Evolutionary conservation across 2,888 invertebrate genomes (phyloP).

Genomic region (Coecobrya sp.): DNA sequence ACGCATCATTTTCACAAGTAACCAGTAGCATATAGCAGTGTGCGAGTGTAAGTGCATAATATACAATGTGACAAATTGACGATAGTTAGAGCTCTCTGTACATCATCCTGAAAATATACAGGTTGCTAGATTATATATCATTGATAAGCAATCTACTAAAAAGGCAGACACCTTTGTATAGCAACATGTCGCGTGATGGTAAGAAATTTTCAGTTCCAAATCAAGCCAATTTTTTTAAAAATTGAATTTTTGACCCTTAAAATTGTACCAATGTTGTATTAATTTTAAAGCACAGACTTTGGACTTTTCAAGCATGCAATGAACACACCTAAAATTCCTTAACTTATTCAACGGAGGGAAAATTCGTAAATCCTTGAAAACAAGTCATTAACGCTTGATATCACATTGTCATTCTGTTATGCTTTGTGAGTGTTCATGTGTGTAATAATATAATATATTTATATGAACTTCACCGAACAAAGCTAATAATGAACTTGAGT

Average conservation of each 20-base stretch:
- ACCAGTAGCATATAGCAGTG: too few relatives aligned
- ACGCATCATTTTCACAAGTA: too few relatives aligned
- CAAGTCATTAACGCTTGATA: constrained; percentile 76
- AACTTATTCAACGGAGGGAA: not conserved
- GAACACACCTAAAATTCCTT: constrained; percentile 68
- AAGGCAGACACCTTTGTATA: too few relatives aligned
- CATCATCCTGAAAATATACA: too few relatives aligned
- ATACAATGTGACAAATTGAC: too few relatives aligned
- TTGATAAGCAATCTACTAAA: too few relatives aligned
- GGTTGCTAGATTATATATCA: too few relatives aligned
- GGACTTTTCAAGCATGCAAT: not conserved
- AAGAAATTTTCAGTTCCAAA: too few relatives aligned
- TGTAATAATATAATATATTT: not conserved
- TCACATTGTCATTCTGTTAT: constrained; percentile 41
- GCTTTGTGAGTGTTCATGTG: not conserved
- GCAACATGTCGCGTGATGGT: too few relatives aligned
- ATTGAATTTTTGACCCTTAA: not conserved
- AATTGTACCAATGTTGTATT: not conserved
- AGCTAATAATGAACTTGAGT: constrained; percentile 76
- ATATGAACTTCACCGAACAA: constrained; percentile 54
- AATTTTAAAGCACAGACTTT: not conserved
- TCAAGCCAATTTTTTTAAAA: too few relatives aligned
- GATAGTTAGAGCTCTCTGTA: too few relatives aligned
- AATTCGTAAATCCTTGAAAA: constrained; percentile 48
- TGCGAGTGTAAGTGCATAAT: too few relatives aligned